Percentiles rank a stretch among this genome's conserved stretches.
phyloP scores from a whole-genome alignment of 1,140 invertebrate genomes.

The Orius insidiosus region DNA sequence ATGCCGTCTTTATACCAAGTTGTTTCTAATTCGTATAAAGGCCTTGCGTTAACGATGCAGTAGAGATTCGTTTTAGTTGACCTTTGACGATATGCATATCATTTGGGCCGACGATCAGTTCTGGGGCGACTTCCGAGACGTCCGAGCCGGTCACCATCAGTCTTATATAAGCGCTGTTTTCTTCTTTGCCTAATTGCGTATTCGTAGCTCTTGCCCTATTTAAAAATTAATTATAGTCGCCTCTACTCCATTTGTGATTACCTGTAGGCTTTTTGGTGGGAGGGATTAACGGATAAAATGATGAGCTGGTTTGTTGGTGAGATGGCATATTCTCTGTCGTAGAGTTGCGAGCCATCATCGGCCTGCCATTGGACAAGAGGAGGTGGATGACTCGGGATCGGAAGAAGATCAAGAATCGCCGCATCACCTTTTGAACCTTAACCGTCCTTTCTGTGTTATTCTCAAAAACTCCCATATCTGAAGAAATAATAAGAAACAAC shows the following conservation, averaged over 20 bases:
- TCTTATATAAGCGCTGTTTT: conserved; percentile 64
- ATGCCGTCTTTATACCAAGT: conserved; percentile 81
- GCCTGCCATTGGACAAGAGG: conserved; percentile 73
- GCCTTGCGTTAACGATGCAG: conserved; percentile 80
- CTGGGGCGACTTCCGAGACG: conserved; percentile 50
- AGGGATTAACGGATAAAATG: conserved; percentile 53
- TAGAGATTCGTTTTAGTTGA: conserved; percentile 55
- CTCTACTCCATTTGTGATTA: too few species aligned
- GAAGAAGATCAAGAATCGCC: conserved; percentile 60
- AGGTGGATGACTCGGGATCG: conserved; percentile 61
- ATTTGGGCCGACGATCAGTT: conserved; percentile 65
- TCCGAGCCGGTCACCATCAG: conserved; percentile 45
- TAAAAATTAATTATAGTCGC: conserved; percentile 13
- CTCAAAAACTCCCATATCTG: conserved; percentile 72
- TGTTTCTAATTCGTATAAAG: conserved; percentile 66
- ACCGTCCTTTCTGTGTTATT: conserved; percentile 46
- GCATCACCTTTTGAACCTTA: conserved; percentile 55
- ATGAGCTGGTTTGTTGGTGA: conserved; percentile 59
- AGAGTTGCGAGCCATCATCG: conserved; percentile 46
- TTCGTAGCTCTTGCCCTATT: conserved; percentile 69
- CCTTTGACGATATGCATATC: conserved; percentile 65
- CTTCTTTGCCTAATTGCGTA: conserved; percentile 70
- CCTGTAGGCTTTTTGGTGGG: conserved; percentile 58
- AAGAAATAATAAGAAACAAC: conserved; percentile 20
- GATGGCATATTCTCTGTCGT: conserved; percentile 62